Evolutionary conservation across 92 coral and sea anemone species (phyloP), one percentile per base, ranked within the genome.

Genomic region (Epizoanthus ramosus): DNA sequence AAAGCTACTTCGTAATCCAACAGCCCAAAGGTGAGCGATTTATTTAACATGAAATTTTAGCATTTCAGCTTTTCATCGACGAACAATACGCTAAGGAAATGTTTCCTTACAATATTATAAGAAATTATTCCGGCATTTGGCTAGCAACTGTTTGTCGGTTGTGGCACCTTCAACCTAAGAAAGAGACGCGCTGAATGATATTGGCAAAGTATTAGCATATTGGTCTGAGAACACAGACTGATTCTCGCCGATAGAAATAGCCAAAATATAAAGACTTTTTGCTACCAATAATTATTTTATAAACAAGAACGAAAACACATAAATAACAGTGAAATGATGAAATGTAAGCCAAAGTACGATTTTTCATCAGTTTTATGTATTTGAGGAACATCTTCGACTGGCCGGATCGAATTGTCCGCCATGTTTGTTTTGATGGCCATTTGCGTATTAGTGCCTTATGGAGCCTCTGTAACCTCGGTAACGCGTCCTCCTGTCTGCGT

Each of bases 141-240:
- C 8, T 28, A 23, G 6, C 63, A 18, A 6, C 18, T 17, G 22
- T 57, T n/a, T 75, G 7, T 74, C 39, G 4, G 25, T 52, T 53
- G 17, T 75, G 3, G 2, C 43, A 25, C 47, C 24, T 31, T 22
- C 14, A 57, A 74, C 1, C 24, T 18, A 17, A 22, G 23, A 53
- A 23, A 4, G 17, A 10, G 16, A 50, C 54, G 8, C 57, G 12
- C 23, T 15, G 6, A 16, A 53, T 50, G 15, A 2, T 67, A 35
- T 16, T 67, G 50, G 28, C 17, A 67, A 16, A 28, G 8, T 6
- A 67, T 56, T 73, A 54, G 79, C 79, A 74, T 57, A 57, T 67
- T 67, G 31, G 72, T 67, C 37, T 67, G 43, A 28, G 47, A 5
- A 10, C 5, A 17, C 35, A 22, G 8, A 6, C 39, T 28, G 31